A percentile compares a stretch with the other conserved stretches of the same genome.
Evolutionary conservation across 2,888 invertebrate genomes (phyloP).

Genomic region (Encarsia formosa): DNA sequence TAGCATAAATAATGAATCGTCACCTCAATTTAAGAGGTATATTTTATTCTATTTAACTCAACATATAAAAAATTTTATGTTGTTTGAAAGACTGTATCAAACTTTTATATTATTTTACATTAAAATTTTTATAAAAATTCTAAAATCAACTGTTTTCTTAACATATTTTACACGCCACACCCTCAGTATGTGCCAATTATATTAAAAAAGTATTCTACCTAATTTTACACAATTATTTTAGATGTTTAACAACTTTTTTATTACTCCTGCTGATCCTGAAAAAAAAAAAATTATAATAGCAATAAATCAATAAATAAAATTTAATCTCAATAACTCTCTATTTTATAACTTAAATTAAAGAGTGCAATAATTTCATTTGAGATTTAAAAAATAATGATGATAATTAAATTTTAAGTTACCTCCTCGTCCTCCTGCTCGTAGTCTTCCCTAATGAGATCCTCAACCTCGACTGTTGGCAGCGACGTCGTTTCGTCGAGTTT

Average conservation of each 20-base stretch:
- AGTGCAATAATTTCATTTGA: not conserved
- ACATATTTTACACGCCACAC: not conserved
- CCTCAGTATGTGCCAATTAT: not conserved
- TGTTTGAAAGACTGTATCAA: constrained; percentile 20
- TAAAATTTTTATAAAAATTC: constrained; percentile 16
- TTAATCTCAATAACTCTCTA: not conserved
- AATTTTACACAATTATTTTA: not conserved
- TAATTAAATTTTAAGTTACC: not conserved
- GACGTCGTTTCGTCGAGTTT: not conserved
- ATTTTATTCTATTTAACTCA: too few relatives aligned
- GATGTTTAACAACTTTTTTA: not conserved
- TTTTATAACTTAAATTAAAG: not conserved
- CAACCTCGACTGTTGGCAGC: constrained; percentile 7
- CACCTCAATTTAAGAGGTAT: too few relatives aligned
- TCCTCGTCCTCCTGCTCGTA: constrained; percentile 17
- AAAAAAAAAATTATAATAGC: constrained; percentile 4
- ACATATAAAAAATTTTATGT: constrained; percentile 10
- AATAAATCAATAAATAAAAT: too few relatives aligned
- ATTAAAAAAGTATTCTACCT: not conserved
- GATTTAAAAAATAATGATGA: not conserved
- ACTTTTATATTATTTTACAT: constrained; percentile 17
- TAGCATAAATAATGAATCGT: too few relatives aligned
- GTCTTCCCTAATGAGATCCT: too few relatives aligned
- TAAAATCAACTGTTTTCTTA: not conserved
- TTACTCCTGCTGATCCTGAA: constrained; percentile 10